These are phyloP conservation scores for Eristalis tenax DNA, from an alignment of 2,888 invertebrate genomes.

Conservation along the genomic window DNA sequence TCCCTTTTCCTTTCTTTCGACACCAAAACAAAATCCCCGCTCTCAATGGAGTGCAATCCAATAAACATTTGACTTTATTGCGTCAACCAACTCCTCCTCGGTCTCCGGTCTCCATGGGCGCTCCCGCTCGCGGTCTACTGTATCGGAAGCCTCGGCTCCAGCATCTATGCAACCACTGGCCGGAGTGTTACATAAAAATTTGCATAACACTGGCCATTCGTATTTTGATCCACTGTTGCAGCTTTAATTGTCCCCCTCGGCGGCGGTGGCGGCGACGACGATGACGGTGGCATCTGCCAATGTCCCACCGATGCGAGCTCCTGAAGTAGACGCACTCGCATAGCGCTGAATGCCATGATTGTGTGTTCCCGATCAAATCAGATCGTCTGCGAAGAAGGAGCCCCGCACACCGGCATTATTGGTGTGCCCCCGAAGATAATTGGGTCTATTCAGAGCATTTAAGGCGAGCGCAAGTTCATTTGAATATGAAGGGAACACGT, in stretches of 20 bases:
- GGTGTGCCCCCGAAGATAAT: conserved; percentile 38
- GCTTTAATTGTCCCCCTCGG: conserved; percentile 53
- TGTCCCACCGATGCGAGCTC: conserved; percentile 1
- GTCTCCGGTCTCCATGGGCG: conserved; percentile 13
- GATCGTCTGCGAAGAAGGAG: conserved; percentile 26
- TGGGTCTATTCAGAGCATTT: conserved; percentile 68
- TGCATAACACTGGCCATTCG: conserved; percentile 61
- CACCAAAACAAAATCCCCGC: conserved; percentile 11
- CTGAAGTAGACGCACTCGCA: conserved; percentile 51
- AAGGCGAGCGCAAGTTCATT: conserved; percentile 52
- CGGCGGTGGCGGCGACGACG: not conserved
- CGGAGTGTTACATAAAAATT: conserved; percentile 33
- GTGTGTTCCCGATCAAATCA: conserved; percentile 37
- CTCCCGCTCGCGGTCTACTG: conserved; percentile 26
- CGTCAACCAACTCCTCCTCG: not conserved
- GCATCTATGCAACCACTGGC: not conserved
- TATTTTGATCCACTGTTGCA: conserved; percentile 18
- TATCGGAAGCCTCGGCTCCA: conserved; percentile 47
- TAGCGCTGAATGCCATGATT: conserved; percentile 10
- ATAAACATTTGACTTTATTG: conserved; percentile 59
- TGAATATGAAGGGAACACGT: conserved; percentile 68
- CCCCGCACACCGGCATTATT: conserved; percentile 23
- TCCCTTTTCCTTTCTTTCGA: conserved; percentile 15
- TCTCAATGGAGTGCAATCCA: conserved; percentile 37
- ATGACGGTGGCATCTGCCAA: not conserved